Evolutionary conservation across 2,797 vertebrate genomes (phyloP), one percentile per base, ranked within the genome.

Genomic region (Emydoidea blandingii): DNA sequence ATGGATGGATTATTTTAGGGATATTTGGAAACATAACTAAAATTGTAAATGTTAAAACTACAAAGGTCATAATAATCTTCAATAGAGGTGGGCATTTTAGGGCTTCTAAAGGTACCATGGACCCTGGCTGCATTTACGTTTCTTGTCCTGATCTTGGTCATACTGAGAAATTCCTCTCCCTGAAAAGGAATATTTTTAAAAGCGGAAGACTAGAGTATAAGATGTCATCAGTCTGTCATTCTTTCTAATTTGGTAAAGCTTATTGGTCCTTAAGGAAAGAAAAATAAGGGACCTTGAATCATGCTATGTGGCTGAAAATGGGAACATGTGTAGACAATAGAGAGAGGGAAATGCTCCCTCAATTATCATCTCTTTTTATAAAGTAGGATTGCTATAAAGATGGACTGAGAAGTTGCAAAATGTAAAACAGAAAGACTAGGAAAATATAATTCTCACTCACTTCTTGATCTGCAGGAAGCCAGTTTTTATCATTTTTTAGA

Each of bases 161-260:
- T 80, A n/a, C 50, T 65, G 19, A 85, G 15, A 52, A 81, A 34
- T 65, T 80, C 85, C 8, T 21, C 41, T 6, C 6, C 3, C 16
- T 76, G 15, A 53, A 90, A 90, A 83, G 91, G 31, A 91, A 95
- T 94, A 94, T 89, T 94, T 89, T 95, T 94, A 79, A 83, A 96
- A 79, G 34, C 74, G 49, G 57, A 34, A 86, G 87, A 93, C 90
- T 4, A 92, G 50, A 92, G 65, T 83, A 95, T 68, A 49, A 37
- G 11, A 92, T 93, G 92, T 93, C 93, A 95, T 92, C 91, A 97
- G 95, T 96, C 93, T 97, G 95, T 95, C 91, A 97, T 92, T 94
- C 90, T 86, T 44, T 90, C 96, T 93, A 57, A 49, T 95, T 86
- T 96, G 76, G 92, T 81, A 74, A 93, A 94, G 88, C 87, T 95